Evolutionary conservation across 1,140 invertebrate genomes (phyloP), one percentile per base, ranked within the genome.

Genomic region (Gonatopus flavifemur): DNA sequence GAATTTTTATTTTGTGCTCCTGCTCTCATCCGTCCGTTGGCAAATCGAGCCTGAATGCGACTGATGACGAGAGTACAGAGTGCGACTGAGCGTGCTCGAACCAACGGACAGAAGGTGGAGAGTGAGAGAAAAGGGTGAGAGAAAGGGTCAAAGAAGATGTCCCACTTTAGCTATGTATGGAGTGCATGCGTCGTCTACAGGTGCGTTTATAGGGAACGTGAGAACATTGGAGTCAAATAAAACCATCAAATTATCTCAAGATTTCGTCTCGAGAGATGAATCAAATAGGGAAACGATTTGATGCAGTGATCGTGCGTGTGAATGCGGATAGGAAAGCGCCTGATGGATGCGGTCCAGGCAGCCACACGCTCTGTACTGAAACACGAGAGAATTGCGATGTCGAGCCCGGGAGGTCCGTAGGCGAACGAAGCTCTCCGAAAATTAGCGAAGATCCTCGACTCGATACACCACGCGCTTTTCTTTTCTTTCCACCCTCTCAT

Each of bases 371-470:
- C 49, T 60, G 37, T 22, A 61, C 59, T 61, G 59, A 61, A 16
- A 12, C 21, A 21, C 37, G 37, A 16, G 19, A 21, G 18, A 7
- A 12, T 20, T 19, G 55, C 55, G 41, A 30, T 52, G 48, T 45
- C 49, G 49, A 44, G 59, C 61, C 59, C 59, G 59, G 61, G 55
- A 58, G 61, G 62, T 45, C 58, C 60, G 59, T 61, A 55, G 59
- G 40, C 40, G 50, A 58, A 61, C 68, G 66, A 67, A 66, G 56
- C 55, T 57, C 57, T 41, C 64, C 68, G 70, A 72, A 72, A 70
- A 64, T 65, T 63, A 61, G 69, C 69, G 69, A 70, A 74, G 69
- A 72, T 72, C 68, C 66, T 66, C 69, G 65, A 73, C 64, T 68
- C 57, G 59, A 67, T 69, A 61, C 65, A 57, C 50, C 62, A 48